Evolutionary conservation across 2,113 vertebrate species (phyloP), one percentile per base, ranked within the genome.

Genomic region (Bothrops jararaca): DNA sequence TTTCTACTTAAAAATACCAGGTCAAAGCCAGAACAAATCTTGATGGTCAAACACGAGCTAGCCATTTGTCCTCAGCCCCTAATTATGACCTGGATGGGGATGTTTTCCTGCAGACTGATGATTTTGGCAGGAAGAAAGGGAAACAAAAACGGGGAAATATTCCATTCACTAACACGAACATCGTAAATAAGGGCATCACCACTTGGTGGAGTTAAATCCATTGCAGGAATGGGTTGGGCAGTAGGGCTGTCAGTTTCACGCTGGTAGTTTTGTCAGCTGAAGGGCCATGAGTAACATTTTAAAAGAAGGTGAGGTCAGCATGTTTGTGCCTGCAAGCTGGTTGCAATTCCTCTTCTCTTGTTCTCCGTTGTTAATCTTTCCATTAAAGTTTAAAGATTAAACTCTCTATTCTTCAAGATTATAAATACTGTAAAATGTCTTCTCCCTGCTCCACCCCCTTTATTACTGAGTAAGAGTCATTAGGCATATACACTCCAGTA

Each of bases 401-500:
- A 23, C n/a, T 56, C 39, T 39, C 54, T 12, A 2, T n/a, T 39
- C 11, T 45, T 58, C 39, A 26, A 12, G 50, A 56, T 56, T 18
- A 13, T 50, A 86, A 54, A 53, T 54, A 23, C 15, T 69, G 8
- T 39, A 18, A 80, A 42, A 80, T 9, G 18, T 80, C 58, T n/a
- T 15, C 3, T 18, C n/a, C 9, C 15, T 10, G 9, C 18, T 26
- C 29, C 26, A 3, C 22, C n/a, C 12, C 2, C 29, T 90, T 85
- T 54, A 24, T 85, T 7, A 52, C 24, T 8, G 13, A 10, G 5
- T 56, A 34, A 91, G 34, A n/a, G 5, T 9, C 12, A 45, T 54
- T 54, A 80, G n/a, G 0, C 20, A 12, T 6, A 12, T 2, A 53
- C 3, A 1, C 3, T n/a, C 29, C 64, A 0, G 1, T 23, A n/a